Evolutionary conservation across 2,888 invertebrate genomes (phyloP), one percentile per base, ranked within the genome.

Genomic region (Embidobia sp.): DNA sequence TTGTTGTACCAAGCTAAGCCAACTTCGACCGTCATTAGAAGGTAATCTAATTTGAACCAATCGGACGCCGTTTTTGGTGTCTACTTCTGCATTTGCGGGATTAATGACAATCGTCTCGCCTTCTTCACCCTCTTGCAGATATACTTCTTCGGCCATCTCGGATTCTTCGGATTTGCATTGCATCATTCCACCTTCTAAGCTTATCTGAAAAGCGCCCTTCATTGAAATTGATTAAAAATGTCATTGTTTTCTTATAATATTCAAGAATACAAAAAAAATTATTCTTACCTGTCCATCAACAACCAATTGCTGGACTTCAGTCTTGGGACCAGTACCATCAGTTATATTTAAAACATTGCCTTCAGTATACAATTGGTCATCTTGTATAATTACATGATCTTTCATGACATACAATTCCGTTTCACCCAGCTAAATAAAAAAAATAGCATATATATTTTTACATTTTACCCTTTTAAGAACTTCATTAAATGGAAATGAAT

Each of bases 401-500:
- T 91, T 91, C 3, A 91, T 90, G 11, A 92, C 91, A 79, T 91
- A 92, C 57, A 92, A 81, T 78, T 91, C 91, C 0, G 79, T 64
- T 61, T 76, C 79, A 6, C 42, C 69, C 10, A 73, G 13, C 76
- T 76, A 22, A 19, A 6, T 29, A 29, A 48, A 15, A 48, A 10
- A 22, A 22, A 22, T 22, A 3, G 6, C 6, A 22, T 6, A 22
- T 22, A 22, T 22, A 4, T 4, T 22, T 22, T 22, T 22, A 22
- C 3, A 22, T 3, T 4, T 6, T 4, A 22, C 6, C 3, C 6
- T 22, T 22, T 22, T 22, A 22, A 4, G 22, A 22, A 22, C 22
- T 22, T 4, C 6, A 22, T 22, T 6, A 6, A 22, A 22, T 22
- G 22, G 22, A 22, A 22, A 22, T 22, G 6, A n/a, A n/a, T n/a